These are phyloP conservation scores for Lithobates pipiens DNA, from an alignment of 2,797 vertebrate species.

Conservation along the genomic window DNA sequence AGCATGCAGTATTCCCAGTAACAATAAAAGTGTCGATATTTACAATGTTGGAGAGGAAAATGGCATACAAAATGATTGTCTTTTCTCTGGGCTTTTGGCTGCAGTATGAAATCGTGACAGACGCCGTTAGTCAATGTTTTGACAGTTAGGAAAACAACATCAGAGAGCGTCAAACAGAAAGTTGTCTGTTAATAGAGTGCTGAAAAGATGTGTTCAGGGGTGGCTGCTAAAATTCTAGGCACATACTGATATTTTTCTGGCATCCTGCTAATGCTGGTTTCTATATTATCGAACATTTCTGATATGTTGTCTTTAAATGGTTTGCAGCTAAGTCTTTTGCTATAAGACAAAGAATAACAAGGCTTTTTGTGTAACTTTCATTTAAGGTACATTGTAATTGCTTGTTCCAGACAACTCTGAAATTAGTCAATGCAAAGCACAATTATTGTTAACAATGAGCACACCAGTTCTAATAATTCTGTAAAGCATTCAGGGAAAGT, in stretches of 20 bases:
- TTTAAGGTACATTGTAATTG: constrained; percentile 34
- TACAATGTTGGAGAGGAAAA: not conserved
- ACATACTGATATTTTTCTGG: constrained; percentile 41
- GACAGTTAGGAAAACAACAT: constrained; percentile 54
- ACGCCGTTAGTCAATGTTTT: constrained; percentile 53
- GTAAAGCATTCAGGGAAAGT: constrained; percentile 16
- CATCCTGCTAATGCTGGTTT: constrained; percentile 29
- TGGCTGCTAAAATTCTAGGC: constrained; percentile 36
- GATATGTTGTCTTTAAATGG: constrained; percentile 28
- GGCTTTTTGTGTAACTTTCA: not conserved
- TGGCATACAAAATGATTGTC: constrained; percentile 9
- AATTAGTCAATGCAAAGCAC: constrained; percentile 17
- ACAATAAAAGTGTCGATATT: too few relatives aligned
- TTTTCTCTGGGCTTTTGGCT: constrained; percentile 44
- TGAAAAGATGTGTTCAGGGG: not conserved
- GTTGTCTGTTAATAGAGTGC: constrained; percentile 47
- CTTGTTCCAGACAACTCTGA: constrained; percentile 16
- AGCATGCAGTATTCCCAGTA: too few relatives aligned
- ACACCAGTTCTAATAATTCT: constrained; percentile 31
- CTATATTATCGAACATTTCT: constrained; percentile 29
- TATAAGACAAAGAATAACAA: constrained; percentile 16
- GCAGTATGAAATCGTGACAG: constrained; percentile 46
- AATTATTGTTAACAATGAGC: constrained; percentile 3
- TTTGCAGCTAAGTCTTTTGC: not conserved
- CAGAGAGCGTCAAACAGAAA: constrained; percentile 50